These are phyloP conservation scores for Hippoglossus stenolepis DNA, from an alignment of 2,113 vertebrate genomes.

Conservation along the genomic window DNA sequence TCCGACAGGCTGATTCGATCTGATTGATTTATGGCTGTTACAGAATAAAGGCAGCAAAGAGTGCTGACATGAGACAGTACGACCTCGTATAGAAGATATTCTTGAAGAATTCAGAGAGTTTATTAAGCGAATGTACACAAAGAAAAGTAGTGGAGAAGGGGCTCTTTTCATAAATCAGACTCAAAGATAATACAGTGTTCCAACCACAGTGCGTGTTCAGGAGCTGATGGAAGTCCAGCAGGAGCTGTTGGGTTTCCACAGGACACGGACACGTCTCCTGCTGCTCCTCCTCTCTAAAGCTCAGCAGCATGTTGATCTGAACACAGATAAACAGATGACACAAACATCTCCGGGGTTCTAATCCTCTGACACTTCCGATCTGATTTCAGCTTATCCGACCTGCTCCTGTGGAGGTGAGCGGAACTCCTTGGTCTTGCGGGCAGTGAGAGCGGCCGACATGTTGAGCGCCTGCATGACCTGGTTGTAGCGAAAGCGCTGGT, in stretches of 20 bases:
- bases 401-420: slow-evolving; percentile 95
- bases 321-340: background rate
- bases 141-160: background rate
- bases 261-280: slow-evolving; percentile 90
- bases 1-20: background rate
- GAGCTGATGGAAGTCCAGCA: slow-evolving; percentile 91
- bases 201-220: slow-evolving; percentile 91
- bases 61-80: background rate
- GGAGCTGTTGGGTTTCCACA: slow-evolving; percentile 87
- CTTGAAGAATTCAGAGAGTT: background rate
- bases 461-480: slow-evolving; percentile 96
- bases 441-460: slow-evolving; percentile 96
- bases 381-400: slow-evolving; percentile 75
- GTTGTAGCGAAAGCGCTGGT: slow-evolving; percentile 94
- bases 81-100: background rate
- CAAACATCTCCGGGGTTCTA: background rate
- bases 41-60: background rate
- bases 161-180: background rate
- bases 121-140: background rate
- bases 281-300: slow-evolving; percentile 89
- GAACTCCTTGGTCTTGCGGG: slow-evolving; percentile 95
- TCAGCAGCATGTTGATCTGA: slow-evolving; percentile 94
- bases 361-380: background rate
- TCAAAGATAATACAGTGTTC: slow-evolving; percentile 18
- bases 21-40: background rate